phyloP scores from a whole-genome alignment of 92 coral and sea anemone genomes.

The Diadumene lineata region DNA sequence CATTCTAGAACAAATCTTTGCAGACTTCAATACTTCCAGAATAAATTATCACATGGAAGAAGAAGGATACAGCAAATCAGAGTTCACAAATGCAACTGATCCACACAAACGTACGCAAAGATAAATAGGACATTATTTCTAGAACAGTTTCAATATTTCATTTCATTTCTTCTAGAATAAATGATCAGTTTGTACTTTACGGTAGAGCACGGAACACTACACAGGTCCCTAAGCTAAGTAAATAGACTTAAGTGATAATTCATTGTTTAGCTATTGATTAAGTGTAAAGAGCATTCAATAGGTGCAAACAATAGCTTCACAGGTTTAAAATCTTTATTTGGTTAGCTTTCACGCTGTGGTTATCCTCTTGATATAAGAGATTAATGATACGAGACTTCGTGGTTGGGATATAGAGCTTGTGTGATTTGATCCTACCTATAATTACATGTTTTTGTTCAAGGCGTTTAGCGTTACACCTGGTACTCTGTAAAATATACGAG shows the following conservation, averaged over 20 bases:
- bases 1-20: conserved; percentile 2
- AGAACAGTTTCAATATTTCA: too few species aligned
- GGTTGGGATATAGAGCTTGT: conserved; percentile 10
- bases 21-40: background rate
- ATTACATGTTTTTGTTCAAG: background rate
- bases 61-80: background rate
- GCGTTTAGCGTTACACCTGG: conserved; percentile 16
- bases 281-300: conserved; percentile 18
- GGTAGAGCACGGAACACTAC: too few species aligned
- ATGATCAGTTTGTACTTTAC: too few species aligned
- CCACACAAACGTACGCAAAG: too few species aligned
- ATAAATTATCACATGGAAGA: conserved; percentile 11
- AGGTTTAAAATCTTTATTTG: conserved; percentile 15
- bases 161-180: too few species aligned
- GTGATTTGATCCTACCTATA: conserved; percentile 15
- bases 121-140: too few species aligned
- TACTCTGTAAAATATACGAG: background rate
- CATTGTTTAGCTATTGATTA: conserved; percentile 12
- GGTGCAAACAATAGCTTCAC: background rate
- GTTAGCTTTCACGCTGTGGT: conserved; percentile 5
- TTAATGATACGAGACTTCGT: conserved; percentile 14
- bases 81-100: too few species aligned
- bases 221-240: conserved; percentile 7
- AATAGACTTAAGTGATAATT: conserved; percentile 21
- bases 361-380: conserved; percentile 8